Conservation (phyloP, 2,113 vertebrate species). For the Abramis brama region DNA sequence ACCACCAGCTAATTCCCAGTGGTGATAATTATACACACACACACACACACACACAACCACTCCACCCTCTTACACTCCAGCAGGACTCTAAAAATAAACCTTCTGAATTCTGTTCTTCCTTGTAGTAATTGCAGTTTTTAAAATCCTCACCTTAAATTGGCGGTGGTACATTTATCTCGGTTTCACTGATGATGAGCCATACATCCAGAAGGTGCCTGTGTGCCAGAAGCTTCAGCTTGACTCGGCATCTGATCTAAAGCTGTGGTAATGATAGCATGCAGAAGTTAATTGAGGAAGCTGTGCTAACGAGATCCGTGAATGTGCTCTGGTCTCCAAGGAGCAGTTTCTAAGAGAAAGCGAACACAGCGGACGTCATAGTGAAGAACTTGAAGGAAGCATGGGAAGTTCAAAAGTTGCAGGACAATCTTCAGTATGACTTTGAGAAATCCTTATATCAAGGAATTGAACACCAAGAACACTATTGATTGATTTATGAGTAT, state of each 20-base stretch:
- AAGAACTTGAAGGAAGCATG: slow-evolving; percentile 7
- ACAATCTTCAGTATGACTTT: background rate
- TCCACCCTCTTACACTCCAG: slow-evolving; percentile 37
- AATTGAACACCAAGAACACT: background rate
- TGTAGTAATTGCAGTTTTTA: slow-evolving; percentile 35
- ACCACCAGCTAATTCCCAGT: slow-evolving; percentile 61
- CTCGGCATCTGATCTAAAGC: slow-evolving; percentile 12
- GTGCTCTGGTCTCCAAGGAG: slow-evolving; percentile 22
- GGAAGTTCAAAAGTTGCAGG: slow-evolving; percentile 4
- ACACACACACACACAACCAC: slow-evolving; percentile 6
- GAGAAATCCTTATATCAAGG: background rate
- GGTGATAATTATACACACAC: slow-evolving; percentile 67
- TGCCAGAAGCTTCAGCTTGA: background rate
- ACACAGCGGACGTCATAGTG: background rate
- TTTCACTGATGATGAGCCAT: background rate
- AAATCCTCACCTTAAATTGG: slow-evolving; percentile 21
- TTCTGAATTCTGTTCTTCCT: slow-evolving; percentile 37
- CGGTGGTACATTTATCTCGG: slow-evolving; percentile 10
- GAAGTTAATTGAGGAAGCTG: slow-evolving; percentile 41
- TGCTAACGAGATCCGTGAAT: background rate
- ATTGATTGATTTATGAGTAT: background rate
- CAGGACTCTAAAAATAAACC: slow-evolving; percentile 48
- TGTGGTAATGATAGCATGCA: slow-evolving; percentile 27
- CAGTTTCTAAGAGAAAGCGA: slow-evolving; percentile 44
- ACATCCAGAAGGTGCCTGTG: background rate